A percentile compares a stretch with the other conserved stretches of the same genome.
Conservation (phyloP, 2,113 vertebrate species). For the Apodemus speciosus region DNA sequence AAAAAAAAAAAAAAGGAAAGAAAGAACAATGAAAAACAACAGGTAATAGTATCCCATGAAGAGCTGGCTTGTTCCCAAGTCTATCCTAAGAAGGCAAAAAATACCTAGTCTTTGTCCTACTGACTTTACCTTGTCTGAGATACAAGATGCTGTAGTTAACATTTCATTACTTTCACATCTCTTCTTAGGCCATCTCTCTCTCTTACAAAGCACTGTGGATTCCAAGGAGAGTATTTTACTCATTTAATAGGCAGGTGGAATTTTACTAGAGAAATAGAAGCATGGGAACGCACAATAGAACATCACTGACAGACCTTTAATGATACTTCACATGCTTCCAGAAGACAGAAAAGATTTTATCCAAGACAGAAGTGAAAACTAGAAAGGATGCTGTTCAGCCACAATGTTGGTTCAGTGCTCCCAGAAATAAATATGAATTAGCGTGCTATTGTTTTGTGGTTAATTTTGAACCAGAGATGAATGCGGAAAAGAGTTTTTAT, state of each 20-base stretch:
- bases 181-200: neutral
- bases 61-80: neutral
- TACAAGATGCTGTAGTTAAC: neutral
- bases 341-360: conserved; percentile 76
- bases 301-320: conserved; percentile 74
- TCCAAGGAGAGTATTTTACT: neutral
- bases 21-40: neutral
- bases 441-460: conserved; percentile 71
- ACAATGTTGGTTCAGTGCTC: conserved; percentile 60
- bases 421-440: conserved; percentile 76
- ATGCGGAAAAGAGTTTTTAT: conserved; percentile 1
- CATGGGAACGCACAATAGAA: conserved; percentile 66
- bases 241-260: conserved; percentile 15
- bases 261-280: conserved; percentile 70
- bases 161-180: neutral
- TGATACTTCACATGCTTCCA: conserved; percentile 82
- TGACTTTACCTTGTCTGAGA: neutral
- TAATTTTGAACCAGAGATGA: conserved; percentile 71
- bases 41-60: neutral
- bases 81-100: neutral
- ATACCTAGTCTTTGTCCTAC: neutral
- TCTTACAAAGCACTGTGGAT: neutral
- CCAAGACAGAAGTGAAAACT: conserved; percentile 72
- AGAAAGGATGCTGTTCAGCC: conserved; percentile 67
- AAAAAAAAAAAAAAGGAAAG: too few species aligned